phyloP scores from a whole-genome alignment of 2,888 invertebrate species.

The Tetragonisca angustula region DNA sequence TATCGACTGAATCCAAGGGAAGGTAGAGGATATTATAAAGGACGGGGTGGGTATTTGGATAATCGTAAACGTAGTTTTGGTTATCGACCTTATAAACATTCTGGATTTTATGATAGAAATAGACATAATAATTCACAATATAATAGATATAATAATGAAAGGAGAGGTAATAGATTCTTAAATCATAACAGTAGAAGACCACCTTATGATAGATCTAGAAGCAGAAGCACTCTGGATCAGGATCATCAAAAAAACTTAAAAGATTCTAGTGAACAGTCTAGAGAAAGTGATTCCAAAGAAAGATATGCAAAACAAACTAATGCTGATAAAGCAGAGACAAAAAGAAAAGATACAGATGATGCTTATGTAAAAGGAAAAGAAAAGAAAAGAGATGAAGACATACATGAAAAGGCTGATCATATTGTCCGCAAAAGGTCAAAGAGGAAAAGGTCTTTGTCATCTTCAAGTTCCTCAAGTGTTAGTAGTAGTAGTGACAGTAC shows the following conservation, averaged over 20 bases:
- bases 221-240: conserved; percentile 50
- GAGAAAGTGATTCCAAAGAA: conserved; percentile 63
- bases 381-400: conserved; percentile 50
- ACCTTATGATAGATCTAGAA: conserved; percentile 63
- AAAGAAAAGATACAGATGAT: conserved; percentile 32
- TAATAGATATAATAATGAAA: conserved; percentile 62
- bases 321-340: conserved; percentile 39
- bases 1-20: conserved; percentile 53
- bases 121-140: conserved; percentile 64
- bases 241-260: conserved; percentile 59
- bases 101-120: conserved; percentile 60
- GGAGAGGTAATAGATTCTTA: conserved; percentile 47
- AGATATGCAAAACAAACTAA: conserved; percentile 40
- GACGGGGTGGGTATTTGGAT: conserved; percentile 48
- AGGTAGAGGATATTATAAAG: conserved; percentile 59
- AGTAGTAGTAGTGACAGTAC: conserved; percentile 80
- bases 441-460: conserved; percentile 71
- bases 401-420: conserved; percentile 54
- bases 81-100: conserved; percentile 62
- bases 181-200: conserved; percentile 50
- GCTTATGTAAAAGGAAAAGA: conserved; percentile 44
- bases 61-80: conserved; percentile 55
- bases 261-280: conserved; percentile 48
- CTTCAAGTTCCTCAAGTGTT: conserved; percentile 74
- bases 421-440: conserved; percentile 62